Base-by-base conservation (phyloP, 2,888 invertebrate species). In the Eupithecia subfuscata region DNA sequence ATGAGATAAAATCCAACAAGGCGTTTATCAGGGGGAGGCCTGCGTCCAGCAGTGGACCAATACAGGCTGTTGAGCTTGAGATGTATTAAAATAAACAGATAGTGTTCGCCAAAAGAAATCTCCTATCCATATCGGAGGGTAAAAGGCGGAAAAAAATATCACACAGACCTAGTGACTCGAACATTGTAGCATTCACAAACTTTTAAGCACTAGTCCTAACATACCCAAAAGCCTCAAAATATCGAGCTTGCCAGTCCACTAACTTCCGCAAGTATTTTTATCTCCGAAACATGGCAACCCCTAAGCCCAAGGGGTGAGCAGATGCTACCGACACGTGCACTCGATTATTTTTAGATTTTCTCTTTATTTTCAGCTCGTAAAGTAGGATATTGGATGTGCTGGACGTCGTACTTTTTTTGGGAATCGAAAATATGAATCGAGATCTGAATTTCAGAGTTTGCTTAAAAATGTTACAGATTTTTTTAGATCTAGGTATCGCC, bases 281-380 rank as follows among this genome's bases (percentile, higher is more conserved):
- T 75, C 68, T 64, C 43, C 14, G 69, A 68, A 73, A 65, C 70
- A 75, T 75, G 75, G 43, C 72, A 30, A 71, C 70, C 73, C 76
- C 48, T 22, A 6, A 71, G 40, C 70, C 64, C 64, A 64, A 40
- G 68, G 67, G 71, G 73, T 11, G 63, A 52, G n/a, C 76, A 76
- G 73, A 71, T 76, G 73, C 69, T 71, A 60, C 70, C 73, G 65
- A 67, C 65, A 76, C 76, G 76, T 76, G 73, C 73, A 71, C 48
- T 30, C 65, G 67, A 67, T 70, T 70, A 70, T 25, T 76, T 70
- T 71, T 64, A 69, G 40, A 48, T 70, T 70, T 25, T 22, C 69
- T 45, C 65, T 73, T 45, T 70, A 52, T 65, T 64, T 68, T 64
- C 43, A 70, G 30, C 30, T 60, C 45, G 25, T 25, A 56, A 68